Percentiles rank a stretch among this genome's conserved stretches.
Conservation (phyloP, 2,113 vertebrate genomes). For the Microcebus lehilahytsara region DNA sequence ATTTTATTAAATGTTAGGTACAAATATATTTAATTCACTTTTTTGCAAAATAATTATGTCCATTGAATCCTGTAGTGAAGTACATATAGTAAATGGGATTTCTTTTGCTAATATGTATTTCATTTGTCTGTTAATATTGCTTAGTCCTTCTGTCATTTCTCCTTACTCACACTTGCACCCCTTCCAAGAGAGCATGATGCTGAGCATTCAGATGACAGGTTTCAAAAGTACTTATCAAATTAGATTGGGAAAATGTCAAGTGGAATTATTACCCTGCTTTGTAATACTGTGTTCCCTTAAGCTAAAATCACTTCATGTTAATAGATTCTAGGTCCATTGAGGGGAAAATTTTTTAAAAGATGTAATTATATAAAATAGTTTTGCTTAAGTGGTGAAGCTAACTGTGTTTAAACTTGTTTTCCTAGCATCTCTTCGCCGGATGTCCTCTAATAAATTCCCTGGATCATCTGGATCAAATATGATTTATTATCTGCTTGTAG, state of each 20-base stretch:
- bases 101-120: not conserved
- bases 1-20: not conserved
- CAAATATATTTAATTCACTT: conserved; percentile 20
- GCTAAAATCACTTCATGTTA: not conserved
- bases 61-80: not conserved
- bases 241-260: not conserved
- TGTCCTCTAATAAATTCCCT: conserved; percentile 89
- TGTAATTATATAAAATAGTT: conserved; percentile 5
- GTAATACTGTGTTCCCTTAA: not conserved
- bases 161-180: not conserved
- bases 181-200: not conserved
- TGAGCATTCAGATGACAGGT: not conserved
- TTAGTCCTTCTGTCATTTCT: not conserved
- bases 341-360: not conserved
- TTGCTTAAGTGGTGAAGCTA: not conserved
- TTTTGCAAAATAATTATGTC: not conserved
- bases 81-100: not conserved
- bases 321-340: not conserved
- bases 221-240: not conserved
- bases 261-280: not conserved
- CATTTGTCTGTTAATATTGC: not conserved
- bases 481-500: conserved; percentile 86
- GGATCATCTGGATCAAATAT: conserved; percentile 87
- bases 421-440: conserved; percentile 83
- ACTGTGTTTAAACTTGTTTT: conserved; percentile 65